Evolutionary conservation across 2,113 vertebrate species (phyloP).

Genomic region (Saguinus imperator): DNA sequence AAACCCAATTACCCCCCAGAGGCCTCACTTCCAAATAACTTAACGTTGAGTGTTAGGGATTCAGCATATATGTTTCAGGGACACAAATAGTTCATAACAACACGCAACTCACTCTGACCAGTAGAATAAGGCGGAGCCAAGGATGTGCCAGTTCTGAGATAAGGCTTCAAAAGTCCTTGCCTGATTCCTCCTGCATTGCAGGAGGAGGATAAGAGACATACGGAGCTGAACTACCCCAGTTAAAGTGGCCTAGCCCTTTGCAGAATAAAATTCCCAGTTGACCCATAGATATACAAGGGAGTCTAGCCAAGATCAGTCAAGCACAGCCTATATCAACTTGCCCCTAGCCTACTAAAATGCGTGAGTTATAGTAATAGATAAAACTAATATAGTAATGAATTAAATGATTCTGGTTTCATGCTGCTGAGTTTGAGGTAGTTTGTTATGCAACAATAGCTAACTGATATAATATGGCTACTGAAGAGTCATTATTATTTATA

Average conservation of each 20-base stretch:
- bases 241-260: too few relatives aligned
- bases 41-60: not conserved
- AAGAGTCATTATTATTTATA: not conserved
- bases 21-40: not conserved
- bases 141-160: not conserved
- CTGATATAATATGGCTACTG: not conserved
- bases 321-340: not conserved
- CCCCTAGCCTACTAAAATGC: not conserved
- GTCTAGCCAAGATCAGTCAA: not conserved
- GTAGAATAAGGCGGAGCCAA: not conserved
- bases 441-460: not conserved
- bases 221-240: not conserved
- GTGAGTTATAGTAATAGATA: not conserved
- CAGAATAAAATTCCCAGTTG: not conserved
- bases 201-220: fast-evolving
- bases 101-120: not conserved
- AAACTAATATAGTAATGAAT: not conserved
- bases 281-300: not conserved
- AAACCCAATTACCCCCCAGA: not conserved
- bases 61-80: too few relatives aligned
- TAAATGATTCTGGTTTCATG: not conserved
- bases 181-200: not conserved
- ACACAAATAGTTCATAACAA: not conserved
- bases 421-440: not conserved
- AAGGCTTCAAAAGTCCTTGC: not conserved